Evolutionary conservation across 2,113 vertebrate species (phyloP), one percentile per base, ranked within the genome.

Genomic region (Scomber japonicus): DNA sequence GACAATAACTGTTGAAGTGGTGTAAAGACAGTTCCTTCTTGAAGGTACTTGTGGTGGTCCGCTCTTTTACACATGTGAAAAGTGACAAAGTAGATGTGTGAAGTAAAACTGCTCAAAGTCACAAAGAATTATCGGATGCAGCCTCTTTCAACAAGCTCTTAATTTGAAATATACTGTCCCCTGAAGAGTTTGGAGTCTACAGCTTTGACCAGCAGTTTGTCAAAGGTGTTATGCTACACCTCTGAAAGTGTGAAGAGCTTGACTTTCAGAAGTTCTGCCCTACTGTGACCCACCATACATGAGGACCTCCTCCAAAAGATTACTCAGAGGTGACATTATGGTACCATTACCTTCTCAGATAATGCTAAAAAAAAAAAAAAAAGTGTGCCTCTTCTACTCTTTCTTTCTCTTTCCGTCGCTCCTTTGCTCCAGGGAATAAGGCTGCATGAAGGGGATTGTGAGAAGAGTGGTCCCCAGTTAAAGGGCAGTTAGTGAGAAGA

Each of bases 401-500:
- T 30, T 44, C 10, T 72, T 67, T 69, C 48, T 51, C 14, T 50
- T 13, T 40, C 30, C 16, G 51, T 75, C 27, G 9, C 61, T 21
- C 5, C 19, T 63, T n/a, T n/a, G 11, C 55, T 59, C 14, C 6
- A 0, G 11, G 49, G 55, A 14, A 65, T 35, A 66, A 27, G 53
- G 54, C 78, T 53, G 14, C 0, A 0, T 30, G 27, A 55, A 56
- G 21, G 53, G 24, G 53, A 5, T 55, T 62, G 75, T 55, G 62
- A 66, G 59, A 40, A 35, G 60, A 78, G 8, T 12, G 7, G 53
- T 60, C 59, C 44, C 55, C 63, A 60, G 71, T 88, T 27, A 84
- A 88, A 89, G 85, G 83, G 72, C 73, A 83, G 85, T 84, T 71
- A 50, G 68, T 15, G 77, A 84, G 76, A 76, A 75, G 78, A 66